Base-by-base conservation (phyloP, 2,888 invertebrate genomes). In the Lasioglossum oenotherae region DNA sequence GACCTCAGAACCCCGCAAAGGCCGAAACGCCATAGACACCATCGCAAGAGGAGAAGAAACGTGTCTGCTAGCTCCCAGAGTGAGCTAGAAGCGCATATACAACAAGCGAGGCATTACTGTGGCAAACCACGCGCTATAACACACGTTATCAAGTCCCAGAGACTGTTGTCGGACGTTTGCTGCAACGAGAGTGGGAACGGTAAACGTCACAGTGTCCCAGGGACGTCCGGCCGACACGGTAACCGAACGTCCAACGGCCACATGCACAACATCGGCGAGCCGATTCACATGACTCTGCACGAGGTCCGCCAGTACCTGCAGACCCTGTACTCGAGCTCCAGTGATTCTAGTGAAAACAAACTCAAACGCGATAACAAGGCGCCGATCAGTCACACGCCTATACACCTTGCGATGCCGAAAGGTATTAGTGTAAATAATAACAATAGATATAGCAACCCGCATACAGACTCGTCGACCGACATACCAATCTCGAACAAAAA, bases 271-370 rank as follows among this genome's bases (percentile, higher is more conserved):
- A 96, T 96, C 80, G 96, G 96, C 4, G 98, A 98, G 94, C 97
- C 97, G 3, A 96, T 98, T 87, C 98, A 98, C 94, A 97, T 98
- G 97, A 98, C 98, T 16, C 95, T 98, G 82, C 97, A 98, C 91
- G 98, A 98, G 95, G 98, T 98, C 93, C 96, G 98, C 88, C 97
- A 97, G 92, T 98, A 98, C 94, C 96, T 98, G 92, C 98, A 98
- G 90, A 98, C 97, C 12, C 96, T 98, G 71, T 98, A 98, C 94
- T 98, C 98, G 57, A 97, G 97, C 94, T 97, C 97, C 74, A 97
- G 97, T 92, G 97, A 97, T 93, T 97, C 97, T 49, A 96, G 96
- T 75, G 96, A 96, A 86, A 95, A 95, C 86, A 95, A 96, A 93
- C 95, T 96, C 64, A 95, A 95, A 87, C 95, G 94, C 60, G 95